Evolutionary conservation across 92 coral and sea anemone species (phyloP).

Genomic region (Bergia puertoricense): DNA sequence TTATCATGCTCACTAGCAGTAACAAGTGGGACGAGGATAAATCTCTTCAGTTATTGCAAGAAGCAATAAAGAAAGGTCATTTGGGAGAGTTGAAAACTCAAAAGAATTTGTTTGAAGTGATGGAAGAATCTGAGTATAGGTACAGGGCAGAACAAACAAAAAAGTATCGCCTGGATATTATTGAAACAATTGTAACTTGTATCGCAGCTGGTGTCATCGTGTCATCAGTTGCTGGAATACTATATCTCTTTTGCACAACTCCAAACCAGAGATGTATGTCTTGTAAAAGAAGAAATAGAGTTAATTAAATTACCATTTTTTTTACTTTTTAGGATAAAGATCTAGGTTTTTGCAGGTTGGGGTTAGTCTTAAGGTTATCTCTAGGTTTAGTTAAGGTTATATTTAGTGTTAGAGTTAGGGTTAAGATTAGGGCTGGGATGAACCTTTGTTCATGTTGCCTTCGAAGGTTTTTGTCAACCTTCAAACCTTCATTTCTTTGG

Average conservation of each 20-base stretch:
- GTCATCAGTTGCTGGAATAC: constrained; percentile 57
- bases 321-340: background rate
- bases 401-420: too few relatives aligned
- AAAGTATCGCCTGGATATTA: constrained; percentile 50
- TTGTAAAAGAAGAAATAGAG: constrained; percentile 37
- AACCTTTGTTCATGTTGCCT: too few relatives aligned
- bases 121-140: constrained; percentile 52
- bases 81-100: constrained; percentile 39
- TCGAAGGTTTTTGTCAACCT: too few relatives aligned
- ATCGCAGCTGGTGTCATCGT: constrained; percentile 62
- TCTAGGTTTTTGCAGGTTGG: too few relatives aligned
- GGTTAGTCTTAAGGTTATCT: too few relatives aligned
- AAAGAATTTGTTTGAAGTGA: constrained; percentile 25
- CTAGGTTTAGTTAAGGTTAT: too few relatives aligned
- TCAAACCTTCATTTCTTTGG: too few relatives aligned
- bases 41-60: constrained; percentile 19
- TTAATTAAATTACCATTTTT: background rate
- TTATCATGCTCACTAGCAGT: constrained; percentile 40
- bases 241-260: constrained; percentile 77
- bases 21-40: constrained; percentile 30
- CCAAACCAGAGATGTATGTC: constrained; percentile 62
- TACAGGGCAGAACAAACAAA: background rate
- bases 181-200: constrained; percentile 72
- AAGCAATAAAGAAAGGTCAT: constrained; percentile 43
- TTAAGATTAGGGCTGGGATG: too few relatives aligned